Evolutionary conservation across 1,140 invertebrate genomes (phyloP).

Genomic region (Diploscapter pachys): DNA sequence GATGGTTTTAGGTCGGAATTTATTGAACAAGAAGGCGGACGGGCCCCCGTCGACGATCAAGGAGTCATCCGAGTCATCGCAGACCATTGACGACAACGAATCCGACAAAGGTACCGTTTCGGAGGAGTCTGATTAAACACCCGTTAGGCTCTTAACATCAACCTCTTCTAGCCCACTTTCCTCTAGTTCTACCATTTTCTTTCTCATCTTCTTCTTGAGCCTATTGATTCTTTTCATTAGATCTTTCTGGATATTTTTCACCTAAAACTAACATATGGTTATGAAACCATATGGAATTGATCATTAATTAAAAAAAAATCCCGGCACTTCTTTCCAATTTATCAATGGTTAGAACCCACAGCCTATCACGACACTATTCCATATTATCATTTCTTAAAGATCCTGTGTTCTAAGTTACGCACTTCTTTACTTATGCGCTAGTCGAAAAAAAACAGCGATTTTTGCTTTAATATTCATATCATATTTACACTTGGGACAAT

Average conservation of each 20-base stretch:
- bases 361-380: too few relatives aligned
- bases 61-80: slow-evolving; percentile 63
- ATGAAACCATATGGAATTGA: too few relatives aligned
- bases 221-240: slow-evolving; percentile 3
- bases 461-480: too few relatives aligned
- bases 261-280: too few relatives aligned
- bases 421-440: too few relatives aligned
- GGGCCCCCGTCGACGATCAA: slow-evolving; percentile 60
- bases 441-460: too few relatives aligned
- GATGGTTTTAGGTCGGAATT: slow-evolving; percentile 54
- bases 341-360: too few relatives aligned
- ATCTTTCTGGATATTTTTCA: background rate
- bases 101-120: slow-evolving; percentile 57
- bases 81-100: slow-evolving; percentile 65
- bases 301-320: too few relatives aligned
- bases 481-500: too few relatives aligned
- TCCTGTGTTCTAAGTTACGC: too few relatives aligned
- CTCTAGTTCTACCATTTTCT: slow-evolving; percentile 16
- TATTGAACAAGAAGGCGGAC: slow-evolving; percentile 57
- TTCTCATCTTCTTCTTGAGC: slow-evolving; percentile 8
- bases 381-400: too few relatives aligned
- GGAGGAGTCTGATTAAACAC: background rate
- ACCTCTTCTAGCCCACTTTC: background rate
- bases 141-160: background rate
- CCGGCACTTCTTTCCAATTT: too few relatives aligned